Evolutionary conservation across 1,140 invertebrate species (phyloP).

Genomic region (Drosophila nikananu): DNA sequence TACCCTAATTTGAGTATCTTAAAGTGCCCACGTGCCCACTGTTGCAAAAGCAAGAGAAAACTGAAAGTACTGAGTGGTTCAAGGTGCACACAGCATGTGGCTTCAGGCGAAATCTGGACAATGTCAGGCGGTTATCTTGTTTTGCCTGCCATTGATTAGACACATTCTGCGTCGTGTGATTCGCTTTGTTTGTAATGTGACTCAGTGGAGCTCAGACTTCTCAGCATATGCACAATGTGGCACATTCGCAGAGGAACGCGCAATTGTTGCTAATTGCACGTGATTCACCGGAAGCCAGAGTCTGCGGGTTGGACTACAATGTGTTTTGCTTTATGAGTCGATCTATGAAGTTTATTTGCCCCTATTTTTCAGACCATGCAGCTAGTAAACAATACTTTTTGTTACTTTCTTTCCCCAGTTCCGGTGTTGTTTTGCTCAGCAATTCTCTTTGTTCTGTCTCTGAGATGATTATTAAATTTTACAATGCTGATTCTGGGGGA

Average conservation of each 20-base stretch:
- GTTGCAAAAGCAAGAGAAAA: too few species aligned
- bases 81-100: conserved; percentile 10
- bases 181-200: conserved; percentile 59
- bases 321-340: not conserved
- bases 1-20: conserved; percentile 3
- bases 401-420: not conserved
- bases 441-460: conserved; percentile 11
- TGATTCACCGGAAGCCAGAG: conserved; percentile 36
- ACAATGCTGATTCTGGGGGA: not conserved
- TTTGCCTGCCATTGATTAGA: conserved; percentile 30
- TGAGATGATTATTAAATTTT: not conserved
- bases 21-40: conserved; percentile 21
- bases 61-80: not conserved
- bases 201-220: conserved; percentile 21
- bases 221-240: conserved; percentile 11
- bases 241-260: conserved; percentile 11
- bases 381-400: not conserved
- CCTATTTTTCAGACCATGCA: not conserved
- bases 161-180: conserved; percentile 32
- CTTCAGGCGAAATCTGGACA: conserved; percentile 1
- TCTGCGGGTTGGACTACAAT: conserved; percentile 3
- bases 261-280: conserved; percentile 40
- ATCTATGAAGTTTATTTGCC: conserved; percentile 15
- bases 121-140: conserved; percentile 42
- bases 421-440: conserved; percentile 3